Base-by-base conservation (phyloP, 2,113 vertebrate genomes). In the Pavo muticus region DNA sequence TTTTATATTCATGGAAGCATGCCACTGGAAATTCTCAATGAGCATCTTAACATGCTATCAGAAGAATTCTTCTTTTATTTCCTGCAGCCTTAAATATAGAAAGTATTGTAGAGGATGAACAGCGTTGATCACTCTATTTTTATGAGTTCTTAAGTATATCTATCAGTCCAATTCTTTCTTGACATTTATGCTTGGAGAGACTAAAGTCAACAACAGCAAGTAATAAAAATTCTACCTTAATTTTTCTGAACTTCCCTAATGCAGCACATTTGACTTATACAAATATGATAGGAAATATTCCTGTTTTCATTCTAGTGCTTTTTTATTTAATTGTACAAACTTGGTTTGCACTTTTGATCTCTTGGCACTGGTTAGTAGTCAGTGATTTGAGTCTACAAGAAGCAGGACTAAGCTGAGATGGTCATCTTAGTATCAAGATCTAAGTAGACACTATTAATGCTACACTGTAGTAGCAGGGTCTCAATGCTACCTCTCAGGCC, bases 11-110 rank as follows among this genome's bases (percentile, higher is more conserved):
- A 60, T 39, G 17, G 17, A 77, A 59, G 42, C 29, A 40, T 3
- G 1, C 1, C 8, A 40, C 47, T 61, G 42, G 27, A 32, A 45
- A 2, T 67, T 7, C 11, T 73, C 14, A 37, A 5, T 1, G 3
- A 70, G 45, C 30, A 45, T 35, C 8, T 56, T 70, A 17, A 23
- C 27, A 44, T 11, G 9, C 4, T 77, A 29, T 56, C 14, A 11
- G 54, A 72, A n/a, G 21, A 81, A 73, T 19, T 64, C 4, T 20
- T 2, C 0, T 35, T 60, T 48, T 10, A 24, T 44, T 13, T 9
- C 5, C 8, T 2, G 1, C 54, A 27, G 45, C 27, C 12, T n/a
- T 32, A 63, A 57, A 52, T 63, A 30, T 0, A 4, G 27, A 60
- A 25, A 14, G 5, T n/a, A 60, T 7, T 50, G 9, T 16, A 50